These are phyloP conservation scores for Anisognathus igniventris DNA, from an alignment of 2,797 vertebrate species.

Conservation along the genomic window DNA sequence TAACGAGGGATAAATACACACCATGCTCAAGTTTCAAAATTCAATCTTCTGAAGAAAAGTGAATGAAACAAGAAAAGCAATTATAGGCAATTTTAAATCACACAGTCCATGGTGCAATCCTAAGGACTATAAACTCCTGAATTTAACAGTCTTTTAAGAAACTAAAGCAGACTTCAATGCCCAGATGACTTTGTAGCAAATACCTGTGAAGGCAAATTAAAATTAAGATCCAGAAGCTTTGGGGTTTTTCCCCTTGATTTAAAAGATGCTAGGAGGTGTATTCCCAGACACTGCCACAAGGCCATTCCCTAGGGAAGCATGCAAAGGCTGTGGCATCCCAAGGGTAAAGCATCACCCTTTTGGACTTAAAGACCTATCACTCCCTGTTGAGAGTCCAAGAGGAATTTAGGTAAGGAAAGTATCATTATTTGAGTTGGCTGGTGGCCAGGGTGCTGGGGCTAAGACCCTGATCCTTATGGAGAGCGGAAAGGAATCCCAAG, in stretches of 20 bases:
- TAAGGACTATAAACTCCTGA: not conserved
- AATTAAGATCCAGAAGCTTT: not conserved
- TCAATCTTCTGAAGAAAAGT: not conserved
- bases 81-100: not conserved
- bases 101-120: not conserved
- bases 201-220: not conserved
- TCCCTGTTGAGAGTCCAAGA: not conserved
- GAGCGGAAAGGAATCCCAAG: constrained; percentile 1
- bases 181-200: not conserved
- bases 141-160: not conserved
- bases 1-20: not conserved
- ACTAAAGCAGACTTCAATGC: not conserved
- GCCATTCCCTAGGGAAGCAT: rapidly evolving
- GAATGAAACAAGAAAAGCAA: not conserved
- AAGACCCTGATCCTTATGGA: not conserved
- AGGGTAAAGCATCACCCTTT: not conserved
- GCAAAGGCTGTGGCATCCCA: not conserved
- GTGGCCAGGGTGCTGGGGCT: not conserved
- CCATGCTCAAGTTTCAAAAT: not conserved
- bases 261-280: not conserved
- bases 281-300: rapidly evolving
- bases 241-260: not conserved
- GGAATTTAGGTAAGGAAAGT: constrained; percentile 38
- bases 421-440: constrained; percentile 21
- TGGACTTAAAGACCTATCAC: not conserved